Evolutionary conservation across 2,888 invertebrate genomes (phyloP).

Genomic region (Phyto melanocephala): DNA sequence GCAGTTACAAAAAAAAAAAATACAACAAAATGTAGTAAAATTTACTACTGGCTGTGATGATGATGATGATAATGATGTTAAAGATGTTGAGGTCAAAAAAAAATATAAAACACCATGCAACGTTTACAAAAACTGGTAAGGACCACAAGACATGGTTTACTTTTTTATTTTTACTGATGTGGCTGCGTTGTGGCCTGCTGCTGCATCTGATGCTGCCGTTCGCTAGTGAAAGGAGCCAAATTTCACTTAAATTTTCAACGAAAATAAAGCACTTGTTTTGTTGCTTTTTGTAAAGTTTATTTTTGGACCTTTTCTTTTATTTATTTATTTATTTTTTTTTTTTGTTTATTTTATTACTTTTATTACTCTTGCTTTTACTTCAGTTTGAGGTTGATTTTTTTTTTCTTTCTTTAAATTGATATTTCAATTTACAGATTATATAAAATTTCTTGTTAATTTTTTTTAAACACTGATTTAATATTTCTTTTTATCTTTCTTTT

Average conservation of each 20-base stretch:
- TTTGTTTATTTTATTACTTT: neutral
- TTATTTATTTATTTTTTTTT: neutral
- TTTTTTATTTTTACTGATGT: conserved; percentile 22
- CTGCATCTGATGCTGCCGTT: neutral
- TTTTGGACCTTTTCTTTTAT: neutral
- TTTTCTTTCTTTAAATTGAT: neutral
- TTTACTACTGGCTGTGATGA: neutral
- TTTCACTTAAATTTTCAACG: conserved; percentile 44
- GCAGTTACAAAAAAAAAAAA: neutral
- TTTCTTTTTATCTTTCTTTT: neutral
- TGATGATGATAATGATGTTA: neutral
- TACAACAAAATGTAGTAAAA: conserved; percentile 1
- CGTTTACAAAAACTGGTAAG: conserved; percentile 44
- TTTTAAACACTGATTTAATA: neutral
- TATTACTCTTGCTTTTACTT: neutral
- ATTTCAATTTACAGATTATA: neutral
- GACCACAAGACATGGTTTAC: conserved; percentile 46
- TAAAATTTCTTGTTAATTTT: neutral
- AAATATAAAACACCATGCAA: neutral
- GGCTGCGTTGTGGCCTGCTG: neutral
- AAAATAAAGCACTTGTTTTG: conserved; percentile 29
- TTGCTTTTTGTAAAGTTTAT: neutral
- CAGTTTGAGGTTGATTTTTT: neutral
- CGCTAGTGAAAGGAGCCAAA: conserved; percentile 49
- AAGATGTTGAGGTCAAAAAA: neutral